A percentile compares a stretch with the other conserved stretches of the same genome.
Conservation (phyloP, 2,113 vertebrate species). For the Columba janthina region DNA sequence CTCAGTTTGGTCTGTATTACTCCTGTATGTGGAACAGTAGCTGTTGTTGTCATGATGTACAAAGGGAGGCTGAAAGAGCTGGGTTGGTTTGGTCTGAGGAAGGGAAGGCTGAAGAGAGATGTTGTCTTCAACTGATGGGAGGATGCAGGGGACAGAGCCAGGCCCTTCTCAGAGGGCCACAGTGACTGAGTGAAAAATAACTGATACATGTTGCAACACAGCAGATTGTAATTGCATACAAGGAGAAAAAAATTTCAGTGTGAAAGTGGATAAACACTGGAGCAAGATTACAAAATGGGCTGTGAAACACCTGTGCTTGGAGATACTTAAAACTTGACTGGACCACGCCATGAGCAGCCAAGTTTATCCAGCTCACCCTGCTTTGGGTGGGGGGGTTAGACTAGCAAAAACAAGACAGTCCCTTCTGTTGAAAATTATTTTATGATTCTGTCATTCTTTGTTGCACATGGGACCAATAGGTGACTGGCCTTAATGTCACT, state of each 20-base stretch:
- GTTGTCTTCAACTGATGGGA: too few relatives aligned
- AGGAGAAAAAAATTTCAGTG: background rate
- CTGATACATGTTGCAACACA: rapidly evolving
- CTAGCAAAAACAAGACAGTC: background rate
- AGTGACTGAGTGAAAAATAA: background rate
- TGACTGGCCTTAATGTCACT: background rate
- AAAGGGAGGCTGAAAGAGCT: background rate
- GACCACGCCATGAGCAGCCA: background rate
- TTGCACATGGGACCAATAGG: background rate
- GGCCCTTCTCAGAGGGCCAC: background rate
- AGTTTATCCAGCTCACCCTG: background rate
- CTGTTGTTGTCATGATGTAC: background rate
- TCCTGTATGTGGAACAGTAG: background rate
- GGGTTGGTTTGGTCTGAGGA: too few relatives aligned
- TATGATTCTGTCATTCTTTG: background rate
- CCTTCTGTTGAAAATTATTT: background rate
- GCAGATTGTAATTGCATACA: background rate
- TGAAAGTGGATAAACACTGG: background rate
- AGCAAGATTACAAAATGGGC: background rate
- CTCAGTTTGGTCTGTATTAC: background rate
- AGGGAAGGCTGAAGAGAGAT: too few relatives aligned
- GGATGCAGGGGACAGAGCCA: too few relatives aligned
- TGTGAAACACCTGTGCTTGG: background rate
- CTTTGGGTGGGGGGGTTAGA: background rate
- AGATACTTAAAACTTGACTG: background rate